Evolutionary conservation across 2,888 invertebrate genomes (phyloP).

Genomic region (Idaea straminata): DNA sequence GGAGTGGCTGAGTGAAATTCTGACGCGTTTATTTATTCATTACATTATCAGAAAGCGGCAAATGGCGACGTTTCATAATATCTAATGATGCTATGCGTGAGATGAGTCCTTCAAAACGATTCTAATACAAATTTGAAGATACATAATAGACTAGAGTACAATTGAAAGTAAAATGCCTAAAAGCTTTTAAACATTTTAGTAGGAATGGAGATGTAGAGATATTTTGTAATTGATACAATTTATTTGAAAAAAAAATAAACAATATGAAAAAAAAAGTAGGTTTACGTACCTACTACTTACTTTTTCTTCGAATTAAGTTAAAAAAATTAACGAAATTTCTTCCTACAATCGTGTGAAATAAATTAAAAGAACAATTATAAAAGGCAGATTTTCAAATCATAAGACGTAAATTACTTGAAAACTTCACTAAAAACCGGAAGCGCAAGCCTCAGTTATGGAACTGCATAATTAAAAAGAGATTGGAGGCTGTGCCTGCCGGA

Average conservation of each 20-base stretch:
- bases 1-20: conserved; percentile 9
- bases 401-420: background rate
- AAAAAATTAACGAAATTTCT: background rate
- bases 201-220: too few relatives aligned
- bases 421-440: background rate
- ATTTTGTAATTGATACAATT: too few relatives aligned
- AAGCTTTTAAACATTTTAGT: too few relatives aligned
- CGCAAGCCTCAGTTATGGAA: background rate
- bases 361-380: background rate
- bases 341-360: background rate
- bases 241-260: too few relatives aligned
- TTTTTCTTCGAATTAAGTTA: background rate
- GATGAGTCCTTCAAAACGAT: background rate
- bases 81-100: background rate
- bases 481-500: background rate
- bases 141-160: too few relatives aligned
- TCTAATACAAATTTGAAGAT: background rate
- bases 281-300: too few relatives aligned
- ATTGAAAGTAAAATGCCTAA: too few relatives aligned
- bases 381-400: background rate
- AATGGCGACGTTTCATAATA: conserved; percentile 7
- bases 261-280: too few relatives aligned
- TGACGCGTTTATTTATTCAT: conserved; percentile 6
- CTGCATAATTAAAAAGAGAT: background rate
- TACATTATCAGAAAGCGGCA: conserved; percentile 2